Evolutionary conservation across 2,888 invertebrate species (phyloP).

Genomic region (Drosophila antonietae): DNA sequence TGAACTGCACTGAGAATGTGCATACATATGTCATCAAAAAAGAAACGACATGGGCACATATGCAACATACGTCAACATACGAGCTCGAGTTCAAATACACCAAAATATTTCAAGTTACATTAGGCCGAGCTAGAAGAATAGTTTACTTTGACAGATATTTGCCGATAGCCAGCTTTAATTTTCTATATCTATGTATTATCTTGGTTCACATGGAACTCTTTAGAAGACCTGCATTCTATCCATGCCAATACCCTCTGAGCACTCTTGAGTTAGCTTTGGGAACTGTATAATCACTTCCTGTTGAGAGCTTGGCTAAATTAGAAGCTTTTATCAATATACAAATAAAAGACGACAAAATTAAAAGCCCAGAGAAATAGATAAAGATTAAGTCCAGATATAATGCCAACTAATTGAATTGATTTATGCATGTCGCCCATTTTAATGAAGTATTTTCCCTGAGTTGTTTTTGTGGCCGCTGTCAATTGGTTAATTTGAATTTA

Average conservation of each 20-base stretch:
- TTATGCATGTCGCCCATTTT: constrained; percentile 74
- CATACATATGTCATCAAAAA: constrained; percentile 23
- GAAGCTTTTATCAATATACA: constrained; percentile 3
- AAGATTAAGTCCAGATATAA: constrained; percentile 43
- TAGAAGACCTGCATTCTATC: not conserved
- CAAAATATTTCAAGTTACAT: not conserved
- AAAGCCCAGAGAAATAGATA: not conserved
- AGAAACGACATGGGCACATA: constrained; percentile 4
- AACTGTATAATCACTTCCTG: constrained; percentile 16
- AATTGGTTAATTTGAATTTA: constrained; percentile 75
- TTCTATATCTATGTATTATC: too few species aligned
- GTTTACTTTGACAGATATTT: not conserved
- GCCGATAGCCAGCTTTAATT: not conserved
- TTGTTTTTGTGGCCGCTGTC: constrained; percentile 23
- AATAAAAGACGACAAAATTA: not conserved
- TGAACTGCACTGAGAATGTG: constrained; percentile 42
- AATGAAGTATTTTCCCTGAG: constrained; percentile 56
- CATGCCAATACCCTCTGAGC: not conserved
- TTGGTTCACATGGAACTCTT: not conserved
- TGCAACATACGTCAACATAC: not conserved
- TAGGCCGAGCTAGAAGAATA: not conserved
- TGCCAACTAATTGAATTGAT: constrained; percentile 77
- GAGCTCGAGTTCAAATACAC: not conserved
- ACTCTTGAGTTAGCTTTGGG: constrained; percentile 15
- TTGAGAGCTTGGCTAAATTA: constrained; percentile 25